Percentiles rank a stretch among this genome's conserved stretches.
These are phyloP conservation scores for Pocota personata DNA, from an alignment of 2,888 invertebrate species.

Conservation along the genomic window DNA sequence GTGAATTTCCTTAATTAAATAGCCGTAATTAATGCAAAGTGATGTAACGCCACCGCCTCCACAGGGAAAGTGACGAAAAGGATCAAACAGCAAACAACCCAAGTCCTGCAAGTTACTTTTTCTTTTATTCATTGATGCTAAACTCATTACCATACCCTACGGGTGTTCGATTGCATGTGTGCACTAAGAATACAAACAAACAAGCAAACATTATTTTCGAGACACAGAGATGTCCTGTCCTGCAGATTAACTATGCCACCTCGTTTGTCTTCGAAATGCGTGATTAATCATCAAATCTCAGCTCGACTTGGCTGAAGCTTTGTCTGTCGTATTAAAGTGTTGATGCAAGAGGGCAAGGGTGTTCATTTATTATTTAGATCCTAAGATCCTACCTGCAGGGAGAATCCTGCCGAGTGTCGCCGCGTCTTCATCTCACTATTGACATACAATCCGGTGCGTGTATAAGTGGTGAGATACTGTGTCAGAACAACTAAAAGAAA, in stretches of 20 bases:
- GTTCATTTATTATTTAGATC: conserved; percentile 60
- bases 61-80: conserved; percentile 16
- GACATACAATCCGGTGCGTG: conserved; percentile 58
- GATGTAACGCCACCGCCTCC: conserved; percentile 1
- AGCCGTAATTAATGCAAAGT: conserved; percentile 25
- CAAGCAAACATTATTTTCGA: conserved; percentile 21
- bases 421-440: conserved; percentile 55
- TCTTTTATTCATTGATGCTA: background rate
- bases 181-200: conserved; percentile 20
- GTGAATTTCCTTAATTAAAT: conserved; percentile 10
- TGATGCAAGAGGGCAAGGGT: conserved; percentile 14
- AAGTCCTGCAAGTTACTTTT: background rate
- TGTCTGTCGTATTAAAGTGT: conserved; percentile 43
- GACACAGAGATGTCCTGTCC: background rate
- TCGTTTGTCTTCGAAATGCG: conserved; percentile 30
- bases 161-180: conserved; percentile 5
- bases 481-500: conserved; percentile 33
- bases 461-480: conserved; percentile 53
- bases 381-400: conserved; percentile 13
- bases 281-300: conserved; percentile 63
- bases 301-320: conserved; percentile 17
- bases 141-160: background rate
- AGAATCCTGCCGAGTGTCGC: conserved; percentile 36
- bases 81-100: background rate
- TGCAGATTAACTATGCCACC: conserved; percentile 8